Base-by-base conservation (phyloP, 1,140 invertebrate species). In the Rhyzopertha dominica region DNA sequence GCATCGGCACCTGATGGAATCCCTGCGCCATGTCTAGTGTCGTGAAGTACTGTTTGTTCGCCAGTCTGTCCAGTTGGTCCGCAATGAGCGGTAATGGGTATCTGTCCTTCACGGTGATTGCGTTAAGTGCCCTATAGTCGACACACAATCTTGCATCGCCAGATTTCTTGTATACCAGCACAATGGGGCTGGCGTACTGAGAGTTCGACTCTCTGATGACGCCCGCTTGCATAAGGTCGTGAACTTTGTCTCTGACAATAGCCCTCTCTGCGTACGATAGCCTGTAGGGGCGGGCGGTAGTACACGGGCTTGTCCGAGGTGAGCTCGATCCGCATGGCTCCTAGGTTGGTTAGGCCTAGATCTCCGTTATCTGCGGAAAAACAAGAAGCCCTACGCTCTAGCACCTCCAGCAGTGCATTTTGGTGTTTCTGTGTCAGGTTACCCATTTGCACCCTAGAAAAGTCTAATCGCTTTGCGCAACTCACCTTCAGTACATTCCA, bases 51-150 rank as follows among this genome's bases (percentile, higher is more conserved):
- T 9, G 25, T 47, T 51, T 61, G 3, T 49, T 52, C 3, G 43
- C 16, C 5, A 62, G 39, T n/a, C 46, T 18, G 45, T 67, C 62
- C 2, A 79, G 43, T 12, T 55, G 57, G 20, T 74, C 69, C 16
- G 67, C 61, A 9, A 76, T 73, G n/a, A n/a, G n/a, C n/a, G n/a
- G n/a, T n/a, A n/a, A n/a, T 0, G 74, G 74, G 45, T 63, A 77
- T 9, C 56, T 40, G 42, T 76, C 71, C 17, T 54, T 54, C 2
- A 61, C 49, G 0, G 70, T 74, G 7, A 69, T 53, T 1, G 38
- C 29, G 54, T 77, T 80, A 4, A 78, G 40, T 20, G 51, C 38
- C 4, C 67, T 41, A 49, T 63, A 78, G 44, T 73, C 65, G 0
- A 66, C 51, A 18, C 56, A 62, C 43, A 71, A 53, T 10, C 59